Conservation (phyloP, 2,888 invertebrate genomes). For the Harpalus rufipes region DNA sequence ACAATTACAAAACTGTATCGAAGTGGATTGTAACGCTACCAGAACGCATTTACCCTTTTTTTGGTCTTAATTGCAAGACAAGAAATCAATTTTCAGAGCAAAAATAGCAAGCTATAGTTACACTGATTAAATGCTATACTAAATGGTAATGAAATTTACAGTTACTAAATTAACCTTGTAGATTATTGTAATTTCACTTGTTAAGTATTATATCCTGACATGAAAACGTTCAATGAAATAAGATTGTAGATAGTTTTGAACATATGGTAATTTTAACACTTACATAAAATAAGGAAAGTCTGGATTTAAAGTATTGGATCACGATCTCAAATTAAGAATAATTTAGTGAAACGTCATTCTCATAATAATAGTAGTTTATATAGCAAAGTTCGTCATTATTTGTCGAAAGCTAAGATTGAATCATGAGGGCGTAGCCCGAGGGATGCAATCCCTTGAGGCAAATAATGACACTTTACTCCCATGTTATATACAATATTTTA, state of each 20-base stretch:
- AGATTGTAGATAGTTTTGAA: neutral
- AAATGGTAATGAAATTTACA: constrained; percentile 30
- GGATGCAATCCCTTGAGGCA: too few species aligned
- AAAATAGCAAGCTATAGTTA: neutral
- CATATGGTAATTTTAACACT: neutral
- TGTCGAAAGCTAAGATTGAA: too few species aligned
- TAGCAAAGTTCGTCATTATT: too few species aligned
- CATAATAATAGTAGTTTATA: too few species aligned
- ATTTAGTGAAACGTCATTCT: neutral
- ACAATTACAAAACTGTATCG: constrained; percentile 15
- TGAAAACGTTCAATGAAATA: constrained; percentile 1
- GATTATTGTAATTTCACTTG: constrained; percentile 20
- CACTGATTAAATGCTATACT: neutral
- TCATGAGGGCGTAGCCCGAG: too few species aligned
- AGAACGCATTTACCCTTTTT: constrained; percentile 1
- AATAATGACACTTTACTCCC: too few species aligned
- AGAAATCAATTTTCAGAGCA: neutral
- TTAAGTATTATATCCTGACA: neutral
- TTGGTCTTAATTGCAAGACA: neutral
- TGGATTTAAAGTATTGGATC: neutral
- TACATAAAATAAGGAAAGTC: neutral
- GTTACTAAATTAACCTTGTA: constrained; percentile 19
- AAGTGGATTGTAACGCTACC: constrained; percentile 7
- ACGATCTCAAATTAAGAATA: neutral
- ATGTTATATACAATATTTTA: too few species aligned